Conservation (phyloP, 2,888 invertebrate genomes). For the Morpho deidamia region DNA sequence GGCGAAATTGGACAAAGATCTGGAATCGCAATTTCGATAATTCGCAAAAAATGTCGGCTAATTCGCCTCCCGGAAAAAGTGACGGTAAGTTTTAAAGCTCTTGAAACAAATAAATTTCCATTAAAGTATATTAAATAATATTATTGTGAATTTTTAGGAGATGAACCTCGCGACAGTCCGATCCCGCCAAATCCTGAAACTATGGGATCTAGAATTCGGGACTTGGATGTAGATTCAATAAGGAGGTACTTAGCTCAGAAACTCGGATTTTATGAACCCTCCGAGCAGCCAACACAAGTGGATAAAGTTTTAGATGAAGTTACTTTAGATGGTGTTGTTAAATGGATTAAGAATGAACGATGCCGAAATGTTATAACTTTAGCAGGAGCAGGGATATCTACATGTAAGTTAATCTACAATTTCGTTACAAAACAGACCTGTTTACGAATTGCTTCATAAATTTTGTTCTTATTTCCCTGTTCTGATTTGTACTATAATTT, state of each 20-base stretch:
- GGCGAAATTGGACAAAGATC: slow-evolving; percentile 58
- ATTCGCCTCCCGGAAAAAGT: slow-evolving; percentile 66
- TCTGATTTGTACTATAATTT: no score
- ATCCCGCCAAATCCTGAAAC: slow-evolving; percentile 65
- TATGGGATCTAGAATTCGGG: slow-evolving; percentile 53
- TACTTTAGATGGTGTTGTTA: slow-evolving; percentile 86
- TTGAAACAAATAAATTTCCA: neutral
- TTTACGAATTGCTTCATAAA: no score
- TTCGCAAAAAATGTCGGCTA: slow-evolving; percentile 59
- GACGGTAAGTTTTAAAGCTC: slow-evolving; percentile 44
- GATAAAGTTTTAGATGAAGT: slow-evolving; percentile 82
- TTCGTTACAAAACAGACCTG: no score
- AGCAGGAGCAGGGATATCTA: slow-evolving; percentile 98
- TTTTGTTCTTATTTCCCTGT: no score
- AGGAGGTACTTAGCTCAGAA: slow-evolving; percentile 82
- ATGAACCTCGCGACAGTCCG: slow-evolving; percentile 38
- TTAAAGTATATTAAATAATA: slow-evolving; percentile 6
- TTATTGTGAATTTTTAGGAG: slow-evolving; percentile 41
- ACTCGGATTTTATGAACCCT: slow-evolving; percentile 76
- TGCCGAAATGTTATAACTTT: slow-evolving; percentile 94
- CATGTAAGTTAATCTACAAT: slow-evolving; percentile 81
- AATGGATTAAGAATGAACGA: slow-evolving; percentile 86
- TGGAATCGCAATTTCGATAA: slow-evolving; percentile 53
- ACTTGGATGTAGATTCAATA: slow-evolving; percentile 80
- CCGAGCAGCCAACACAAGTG: slow-evolving; percentile 45